phyloP scores from a whole-genome alignment of 2,113 vertebrate genomes.

The Cyanoderma ruficeps region DNA sequence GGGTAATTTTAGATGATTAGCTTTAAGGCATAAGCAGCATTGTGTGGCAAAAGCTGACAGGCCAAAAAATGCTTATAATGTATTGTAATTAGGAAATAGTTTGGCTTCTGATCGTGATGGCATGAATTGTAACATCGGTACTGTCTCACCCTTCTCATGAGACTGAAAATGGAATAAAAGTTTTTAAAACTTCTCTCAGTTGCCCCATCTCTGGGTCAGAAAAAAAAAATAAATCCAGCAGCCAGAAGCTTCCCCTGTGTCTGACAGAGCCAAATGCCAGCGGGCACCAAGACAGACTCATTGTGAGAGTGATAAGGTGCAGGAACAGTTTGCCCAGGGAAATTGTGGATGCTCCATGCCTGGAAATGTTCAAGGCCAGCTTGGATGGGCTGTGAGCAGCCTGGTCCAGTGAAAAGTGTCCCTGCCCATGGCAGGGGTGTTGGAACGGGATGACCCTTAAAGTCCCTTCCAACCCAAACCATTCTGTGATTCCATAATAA shows the following conservation, averaged over 20 bases:
- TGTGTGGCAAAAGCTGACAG: too few relatives aligned
- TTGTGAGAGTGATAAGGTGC: background rate
- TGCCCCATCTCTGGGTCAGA: too few relatives aligned
- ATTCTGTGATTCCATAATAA: background rate
- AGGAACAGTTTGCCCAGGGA: background rate
- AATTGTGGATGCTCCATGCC: background rate
- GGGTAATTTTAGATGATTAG: too few relatives aligned
- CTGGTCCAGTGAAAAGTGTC: background rate
- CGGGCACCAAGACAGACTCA: background rate
- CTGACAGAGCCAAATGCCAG: background rate
- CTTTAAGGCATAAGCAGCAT: too few relatives aligned
- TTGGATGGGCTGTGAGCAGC: background rate
- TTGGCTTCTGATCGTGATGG: too few relatives aligned
- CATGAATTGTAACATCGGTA: too few relatives aligned
- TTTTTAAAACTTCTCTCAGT: too few relatives aligned
- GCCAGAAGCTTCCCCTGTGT: background rate
- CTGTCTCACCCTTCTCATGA: too few relatives aligned
- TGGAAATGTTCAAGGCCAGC: background rate
- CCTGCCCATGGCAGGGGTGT: background rate
- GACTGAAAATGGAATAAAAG: too few relatives aligned
- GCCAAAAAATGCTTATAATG: too few relatives aligned
- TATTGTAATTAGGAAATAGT: too few relatives aligned
- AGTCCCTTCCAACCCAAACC: background rate
- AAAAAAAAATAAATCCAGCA: too few relatives aligned
- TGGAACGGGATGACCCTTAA: background rate